These are phyloP conservation scores for Indri indri DNA, from an alignment of 2,113 vertebrate species.

Conservation along the genomic window DNA sequence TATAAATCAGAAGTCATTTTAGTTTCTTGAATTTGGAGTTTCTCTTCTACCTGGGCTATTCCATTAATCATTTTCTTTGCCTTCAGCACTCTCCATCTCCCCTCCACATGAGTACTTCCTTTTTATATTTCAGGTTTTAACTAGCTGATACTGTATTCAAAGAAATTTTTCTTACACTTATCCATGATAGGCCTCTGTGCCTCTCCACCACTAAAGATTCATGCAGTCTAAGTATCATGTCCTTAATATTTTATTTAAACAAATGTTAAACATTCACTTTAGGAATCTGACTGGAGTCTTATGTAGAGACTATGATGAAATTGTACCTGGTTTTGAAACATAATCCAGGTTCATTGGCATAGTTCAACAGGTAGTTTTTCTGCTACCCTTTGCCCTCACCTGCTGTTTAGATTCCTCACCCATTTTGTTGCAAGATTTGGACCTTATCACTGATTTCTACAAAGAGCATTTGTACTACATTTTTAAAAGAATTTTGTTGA, in stretches of 20 bases:
- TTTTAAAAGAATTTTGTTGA: neutral
- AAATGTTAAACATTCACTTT: neutral
- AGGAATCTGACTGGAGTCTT: neutral
- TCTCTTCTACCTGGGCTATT: neutral
- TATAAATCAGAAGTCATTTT: neutral
- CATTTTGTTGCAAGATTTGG: neutral
- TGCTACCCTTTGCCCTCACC: neutral
- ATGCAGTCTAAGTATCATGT: neutral
- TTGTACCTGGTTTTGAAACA: neutral
- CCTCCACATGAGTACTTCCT: neutral
- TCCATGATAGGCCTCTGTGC: neutral
- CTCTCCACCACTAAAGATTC: neutral
- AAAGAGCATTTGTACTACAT: neutral
- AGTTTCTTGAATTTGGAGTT: neutral
- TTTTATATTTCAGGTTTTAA: neutral
- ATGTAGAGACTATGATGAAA: neutral
- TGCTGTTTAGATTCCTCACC: neutral
- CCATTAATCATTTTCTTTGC: neutral
- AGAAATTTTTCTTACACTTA: neutral
- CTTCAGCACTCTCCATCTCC: neutral
- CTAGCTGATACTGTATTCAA: neutral
- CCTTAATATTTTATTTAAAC: neutral
- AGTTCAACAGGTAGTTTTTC: neutral
- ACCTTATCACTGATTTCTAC: neutral
- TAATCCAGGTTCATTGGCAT: neutral